phyloP scores from a whole-genome alignment of 2,113 vertebrate genomes.

The Neodon shergylaensis region DNA sequence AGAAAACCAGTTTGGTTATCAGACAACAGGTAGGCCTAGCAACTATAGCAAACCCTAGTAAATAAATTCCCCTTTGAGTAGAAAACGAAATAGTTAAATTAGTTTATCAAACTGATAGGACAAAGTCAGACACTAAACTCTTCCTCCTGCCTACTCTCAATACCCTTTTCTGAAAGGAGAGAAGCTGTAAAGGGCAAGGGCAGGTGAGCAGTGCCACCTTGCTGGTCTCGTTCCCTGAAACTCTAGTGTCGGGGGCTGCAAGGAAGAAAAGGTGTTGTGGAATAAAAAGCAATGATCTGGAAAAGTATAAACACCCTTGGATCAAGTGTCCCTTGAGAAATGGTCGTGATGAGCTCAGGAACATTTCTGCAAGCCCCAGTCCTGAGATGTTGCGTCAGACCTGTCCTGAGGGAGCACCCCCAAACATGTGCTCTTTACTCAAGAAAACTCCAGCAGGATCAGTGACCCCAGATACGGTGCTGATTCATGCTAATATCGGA shows the following conservation, averaged over 20 bases:
- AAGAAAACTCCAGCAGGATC: background rate
- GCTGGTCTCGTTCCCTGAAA: background rate
- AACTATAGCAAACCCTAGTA: background rate
- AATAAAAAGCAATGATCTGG: background rate
- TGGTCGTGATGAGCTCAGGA: background rate
- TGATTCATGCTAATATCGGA: background rate
- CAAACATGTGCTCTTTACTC: background rate
- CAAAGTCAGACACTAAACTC: conserved; percentile 16
- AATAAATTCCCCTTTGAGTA: conserved; percentile 35
- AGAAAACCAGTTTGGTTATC: conserved; percentile 48
- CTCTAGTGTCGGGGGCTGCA: background rate
- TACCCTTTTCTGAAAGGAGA: background rate
- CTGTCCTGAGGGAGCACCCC: background rate
- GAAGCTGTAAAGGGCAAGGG: background rate
- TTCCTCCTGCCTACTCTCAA: background rate
- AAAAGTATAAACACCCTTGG: background rate
- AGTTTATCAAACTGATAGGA: background rate
- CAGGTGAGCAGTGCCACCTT: background rate
- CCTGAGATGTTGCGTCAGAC: background rate
- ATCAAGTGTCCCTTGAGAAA: background rate
- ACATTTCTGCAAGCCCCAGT: background rate
- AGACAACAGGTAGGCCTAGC: background rate
- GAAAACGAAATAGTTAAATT: conserved; percentile 43
- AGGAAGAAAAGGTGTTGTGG: background rate
- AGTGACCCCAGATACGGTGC: background rate